Evolutionary conservation across 2,797 vertebrate genomes (phyloP).

Genomic region (Tapirus indicus): DNA sequence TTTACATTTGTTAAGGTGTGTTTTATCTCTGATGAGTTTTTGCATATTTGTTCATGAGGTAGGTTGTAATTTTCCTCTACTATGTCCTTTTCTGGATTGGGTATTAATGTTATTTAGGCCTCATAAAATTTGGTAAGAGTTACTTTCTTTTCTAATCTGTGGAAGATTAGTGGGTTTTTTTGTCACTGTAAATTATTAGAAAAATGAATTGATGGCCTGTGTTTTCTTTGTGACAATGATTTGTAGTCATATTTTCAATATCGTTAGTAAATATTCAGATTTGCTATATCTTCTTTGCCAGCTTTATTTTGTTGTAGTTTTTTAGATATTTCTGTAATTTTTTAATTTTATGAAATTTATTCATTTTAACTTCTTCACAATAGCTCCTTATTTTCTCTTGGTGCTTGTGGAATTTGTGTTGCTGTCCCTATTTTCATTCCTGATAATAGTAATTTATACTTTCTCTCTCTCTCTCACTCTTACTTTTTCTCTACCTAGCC

Average conservation of each 20-base stretch:
- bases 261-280: neutral
- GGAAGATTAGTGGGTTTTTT: neutral
- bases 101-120: neutral
- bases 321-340: neutral
- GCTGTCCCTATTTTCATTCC: neutral
- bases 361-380: neutral
- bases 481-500: neutral
- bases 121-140: neutral
- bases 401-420: neutral
- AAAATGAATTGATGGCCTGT: neutral
- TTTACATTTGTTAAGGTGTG: neutral
- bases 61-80: neutral
- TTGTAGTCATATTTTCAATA: neutral
- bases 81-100: neutral
- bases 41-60: neutral
- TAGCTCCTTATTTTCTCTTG: neutral
- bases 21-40: neutral
- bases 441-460: neutral
- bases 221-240: neutral
- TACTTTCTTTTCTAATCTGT: neutral
- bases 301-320: neutral
- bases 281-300: neutral
- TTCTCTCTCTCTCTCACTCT: neutral
- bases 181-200: neutral
- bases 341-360: neutral